Evolutionary conservation across 2,797 vertebrate genomes (phyloP).

Genomic region (Acipenser transmontanus): DNA sequence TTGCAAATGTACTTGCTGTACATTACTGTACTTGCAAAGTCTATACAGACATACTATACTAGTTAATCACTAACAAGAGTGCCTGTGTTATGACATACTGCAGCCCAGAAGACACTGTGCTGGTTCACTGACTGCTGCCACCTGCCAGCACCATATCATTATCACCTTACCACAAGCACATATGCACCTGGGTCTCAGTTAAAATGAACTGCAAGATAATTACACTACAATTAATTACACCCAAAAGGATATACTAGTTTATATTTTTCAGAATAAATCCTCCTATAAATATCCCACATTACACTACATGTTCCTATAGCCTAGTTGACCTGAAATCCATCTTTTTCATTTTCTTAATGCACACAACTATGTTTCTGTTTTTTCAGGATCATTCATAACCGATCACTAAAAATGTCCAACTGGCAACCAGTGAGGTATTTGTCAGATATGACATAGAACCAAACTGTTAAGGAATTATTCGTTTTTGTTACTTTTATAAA

Average conservation of each 20-base stretch:
- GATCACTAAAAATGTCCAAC: too few relatives aligned
- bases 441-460: too few relatives aligned
- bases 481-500: too few relatives aligned
- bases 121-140: constrained; percentile 19
- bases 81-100: constrained; percentile 18
- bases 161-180: not conserved
- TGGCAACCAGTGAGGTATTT: too few relatives aligned
- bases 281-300: constrained; percentile 2
- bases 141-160: constrained; percentile 10
- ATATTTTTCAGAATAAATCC: not conserved
- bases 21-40: too few relatives aligned
- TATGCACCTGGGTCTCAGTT: not conserved
- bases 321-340: too few relatives aligned
- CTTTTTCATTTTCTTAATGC: too few relatives aligned
- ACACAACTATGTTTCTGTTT: too few relatives aligned
- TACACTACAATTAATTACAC: not conserved
- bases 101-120: constrained; percentile 21
- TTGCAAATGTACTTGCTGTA: too few relatives aligned
- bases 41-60: too few relatives aligned
- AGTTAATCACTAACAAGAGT: constrained; percentile 12
- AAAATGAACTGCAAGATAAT: not conserved
- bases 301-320: not conserved
- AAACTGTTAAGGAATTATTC: too few relatives aligned
- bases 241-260: not conserved
- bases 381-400: too few relatives aligned